These are phyloP conservation scores for Lerista edwardsae DNA, from an alignment of 2,797 vertebrate genomes.

Conservation along the genomic window DNA sequence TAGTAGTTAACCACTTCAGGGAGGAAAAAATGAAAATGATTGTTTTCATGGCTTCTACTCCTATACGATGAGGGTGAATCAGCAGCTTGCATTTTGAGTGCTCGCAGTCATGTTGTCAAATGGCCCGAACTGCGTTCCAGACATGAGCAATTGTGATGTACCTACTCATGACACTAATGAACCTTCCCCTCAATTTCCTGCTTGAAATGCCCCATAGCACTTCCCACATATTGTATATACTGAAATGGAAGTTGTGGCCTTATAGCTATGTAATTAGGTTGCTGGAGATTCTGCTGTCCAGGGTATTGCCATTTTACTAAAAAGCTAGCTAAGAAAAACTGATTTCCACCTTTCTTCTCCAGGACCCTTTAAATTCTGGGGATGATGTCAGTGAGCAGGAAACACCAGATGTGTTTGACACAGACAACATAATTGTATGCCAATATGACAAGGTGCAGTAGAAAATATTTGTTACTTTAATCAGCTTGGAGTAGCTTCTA, in stretches of 20 bases:
- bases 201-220: not conserved
- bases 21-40: fast-evolving
- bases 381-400: slow-evolving; percentile 97
- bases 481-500: not conserved
- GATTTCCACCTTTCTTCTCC: slow-evolving; percentile 48
- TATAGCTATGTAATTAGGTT: not conserved
- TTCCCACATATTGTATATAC: not conserved
- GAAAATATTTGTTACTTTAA: slow-evolving; percentile 40
- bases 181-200: not conserved
- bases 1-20: not conserved
- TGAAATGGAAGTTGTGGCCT: not conserved
- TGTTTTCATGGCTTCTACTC: not conserved
- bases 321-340: not conserved
- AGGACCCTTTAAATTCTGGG: slow-evolving; percentile 97
- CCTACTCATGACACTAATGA: not conserved
- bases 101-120: not conserved
- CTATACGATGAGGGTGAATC: not conserved
- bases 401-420: slow-evolving; percentile 94
- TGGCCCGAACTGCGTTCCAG: not conserved
- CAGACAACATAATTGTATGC: slow-evolving; percentile 94
- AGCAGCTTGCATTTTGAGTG: not conserved
- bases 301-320: not conserved
- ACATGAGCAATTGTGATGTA: not conserved
- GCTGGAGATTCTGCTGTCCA: not conserved
- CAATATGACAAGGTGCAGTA: slow-evolving; percentile 94